A percentile compares a stretch with the other conserved stretches of the same genome.
Evolutionary conservation across 2,797 vertebrate genomes (phyloP).

Genomic region (Taenioides sp.): DNA sequence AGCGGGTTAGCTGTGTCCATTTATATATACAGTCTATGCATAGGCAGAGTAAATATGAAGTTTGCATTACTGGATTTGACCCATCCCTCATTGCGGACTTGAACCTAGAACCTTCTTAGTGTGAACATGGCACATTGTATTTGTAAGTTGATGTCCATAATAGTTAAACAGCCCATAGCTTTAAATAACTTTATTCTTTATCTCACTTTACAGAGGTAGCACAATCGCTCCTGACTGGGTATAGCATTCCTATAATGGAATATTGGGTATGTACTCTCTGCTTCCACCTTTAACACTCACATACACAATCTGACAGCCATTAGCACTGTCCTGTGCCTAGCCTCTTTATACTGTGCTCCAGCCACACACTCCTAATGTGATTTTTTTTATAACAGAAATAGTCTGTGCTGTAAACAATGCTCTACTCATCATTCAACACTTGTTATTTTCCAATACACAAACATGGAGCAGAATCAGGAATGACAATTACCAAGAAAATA

Average conservation of each 20-base stretch:
- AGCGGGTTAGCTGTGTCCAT: no score
- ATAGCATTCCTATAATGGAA: neutral
- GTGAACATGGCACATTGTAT: no score
- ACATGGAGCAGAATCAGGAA: neutral
- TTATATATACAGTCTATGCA: no score
- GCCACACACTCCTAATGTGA: neutral
- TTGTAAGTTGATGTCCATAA: no score
- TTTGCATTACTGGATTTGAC: no score
- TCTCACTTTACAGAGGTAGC: neutral
- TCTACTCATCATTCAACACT: neutral
- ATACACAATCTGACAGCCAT: neutral
- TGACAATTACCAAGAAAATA: neutral
- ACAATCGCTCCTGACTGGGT: neutral
- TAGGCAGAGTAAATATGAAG: no score
- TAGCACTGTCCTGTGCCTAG: neutral
- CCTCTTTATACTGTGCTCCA: neutral
- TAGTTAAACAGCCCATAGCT: neutral
- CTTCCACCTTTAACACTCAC: neutral
- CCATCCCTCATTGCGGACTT: no score
- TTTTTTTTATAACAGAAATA: neutral
- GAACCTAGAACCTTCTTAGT: no score
- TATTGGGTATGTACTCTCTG: neutral
- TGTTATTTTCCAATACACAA: neutral
- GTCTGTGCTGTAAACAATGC: neutral
- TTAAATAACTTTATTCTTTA: neutral